Percentiles rank a stretch among this genome's conserved stretches.
phyloP scores from a whole-genome alignment of 1,140 invertebrate species.

The Eriocheir sinensis region DNA sequence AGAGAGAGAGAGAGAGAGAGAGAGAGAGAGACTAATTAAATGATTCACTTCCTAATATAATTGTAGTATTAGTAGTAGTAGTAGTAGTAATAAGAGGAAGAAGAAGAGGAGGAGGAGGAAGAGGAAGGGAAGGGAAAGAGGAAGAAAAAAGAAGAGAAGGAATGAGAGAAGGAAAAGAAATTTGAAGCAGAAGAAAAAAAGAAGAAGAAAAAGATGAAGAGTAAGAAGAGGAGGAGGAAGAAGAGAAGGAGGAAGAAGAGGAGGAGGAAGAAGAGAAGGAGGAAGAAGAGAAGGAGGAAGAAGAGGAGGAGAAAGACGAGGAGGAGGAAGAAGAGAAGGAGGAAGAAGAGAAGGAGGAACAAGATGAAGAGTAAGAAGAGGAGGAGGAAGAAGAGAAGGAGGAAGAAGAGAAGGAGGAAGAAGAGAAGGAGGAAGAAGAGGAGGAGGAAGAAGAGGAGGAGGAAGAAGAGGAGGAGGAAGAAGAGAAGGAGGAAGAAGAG shows the following conservation, averaged over 20 bases:
- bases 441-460: no score
- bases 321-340: neutral
- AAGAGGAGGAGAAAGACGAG: neutral
- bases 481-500: neutral
- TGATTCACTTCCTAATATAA: no score
- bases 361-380: neutral
- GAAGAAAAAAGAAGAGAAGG: neutral
- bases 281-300: neutral
- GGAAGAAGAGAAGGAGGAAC: neutral
- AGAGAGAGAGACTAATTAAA: neutral
- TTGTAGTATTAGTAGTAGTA: neutral
- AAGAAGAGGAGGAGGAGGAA: neutral
- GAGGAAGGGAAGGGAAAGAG: neutral
- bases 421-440: no score
- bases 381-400: neutral
- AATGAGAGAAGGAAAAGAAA: neutral
- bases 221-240: neutral
- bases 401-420: neutral
- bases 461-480: no score
- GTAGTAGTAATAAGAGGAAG: neutral
- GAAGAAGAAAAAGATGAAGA: neutral
- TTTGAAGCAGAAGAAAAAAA: neutral
- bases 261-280: neutral
- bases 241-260: neutral
- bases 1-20: slow-evolving; percentile 8